Conservation (phyloP, 2,888 invertebrate species). For the Harmothoe impar region DNA sequence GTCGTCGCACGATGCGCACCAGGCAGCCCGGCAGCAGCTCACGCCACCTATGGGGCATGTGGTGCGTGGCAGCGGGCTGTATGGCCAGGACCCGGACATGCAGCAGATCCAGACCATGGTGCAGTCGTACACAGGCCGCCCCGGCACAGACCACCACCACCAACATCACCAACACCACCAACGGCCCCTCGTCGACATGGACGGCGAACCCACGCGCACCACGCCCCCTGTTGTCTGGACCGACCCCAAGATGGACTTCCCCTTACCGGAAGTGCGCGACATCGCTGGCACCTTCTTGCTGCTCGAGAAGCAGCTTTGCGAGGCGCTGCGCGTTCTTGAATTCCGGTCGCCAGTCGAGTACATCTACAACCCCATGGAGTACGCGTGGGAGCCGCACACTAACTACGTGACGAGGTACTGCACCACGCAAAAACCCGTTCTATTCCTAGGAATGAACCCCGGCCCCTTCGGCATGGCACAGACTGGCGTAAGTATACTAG, state of each 20-base stretch:
- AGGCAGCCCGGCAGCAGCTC: neutral
- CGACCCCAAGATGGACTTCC: conserved; percentile 59
- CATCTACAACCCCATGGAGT: conserved; percentile 93
- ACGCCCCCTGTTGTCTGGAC: conserved; percentile 59
- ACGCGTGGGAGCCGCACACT: conserved; percentile 91
- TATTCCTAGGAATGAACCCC: conserved; percentile 97
- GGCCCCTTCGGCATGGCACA: conserved; percentile 99
- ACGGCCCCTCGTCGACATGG: conserved; percentile 49
- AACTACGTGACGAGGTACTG: conserved; percentile 89
- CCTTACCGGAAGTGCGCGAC: conserved; percentile 61
- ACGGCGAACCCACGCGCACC: conserved; percentile 52
- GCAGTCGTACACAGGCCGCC: conserved; percentile 52
- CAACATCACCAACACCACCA: neutral
- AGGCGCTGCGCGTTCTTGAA: conserved; percentile 84
- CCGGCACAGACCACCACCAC: no score
- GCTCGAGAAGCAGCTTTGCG: conserved; percentile 77
- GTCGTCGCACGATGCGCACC: neutral
- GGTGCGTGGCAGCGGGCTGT: neutral
- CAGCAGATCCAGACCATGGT: conserved; percentile 60
- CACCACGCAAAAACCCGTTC: conserved; percentile 87
- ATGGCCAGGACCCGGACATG: conserved; percentile 56
- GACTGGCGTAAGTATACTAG: conserved; percentile 90
- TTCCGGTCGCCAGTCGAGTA: conserved; percentile 87
- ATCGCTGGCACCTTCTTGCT: conserved; percentile 72
- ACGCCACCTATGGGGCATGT: conserved; percentile 51